phyloP scores from a whole-genome alignment of 2,113 vertebrate species.

The Chroicocephalus ridibundus region DNA sequence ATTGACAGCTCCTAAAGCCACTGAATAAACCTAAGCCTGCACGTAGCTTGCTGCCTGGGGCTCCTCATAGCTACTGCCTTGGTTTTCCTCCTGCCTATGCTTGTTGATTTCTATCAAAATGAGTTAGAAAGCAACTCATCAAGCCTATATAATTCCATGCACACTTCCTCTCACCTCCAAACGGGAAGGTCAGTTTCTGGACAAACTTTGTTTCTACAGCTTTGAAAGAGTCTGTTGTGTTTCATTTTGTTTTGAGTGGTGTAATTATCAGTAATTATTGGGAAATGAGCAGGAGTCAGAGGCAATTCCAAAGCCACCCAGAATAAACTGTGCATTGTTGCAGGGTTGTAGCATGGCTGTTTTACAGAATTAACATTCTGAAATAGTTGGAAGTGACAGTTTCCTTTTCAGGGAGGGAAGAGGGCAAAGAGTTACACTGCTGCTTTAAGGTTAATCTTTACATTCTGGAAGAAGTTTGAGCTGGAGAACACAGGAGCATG shows the following conservation, averaged over 20 bases:
- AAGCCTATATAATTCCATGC: constrained; percentile 56
- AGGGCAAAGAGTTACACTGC: constrained; percentile 18
- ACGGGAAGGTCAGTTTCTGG: constrained; percentile 71
- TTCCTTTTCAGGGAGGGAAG: constrained; percentile 48
- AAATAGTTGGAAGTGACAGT: constrained; percentile 70
- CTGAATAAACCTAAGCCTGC: constrained; percentile 19
- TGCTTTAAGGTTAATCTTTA: constrained; percentile 25
- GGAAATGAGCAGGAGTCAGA: constrained; percentile 75
- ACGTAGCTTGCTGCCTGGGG: constrained; percentile 24
- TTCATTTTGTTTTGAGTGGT: constrained; percentile 72
- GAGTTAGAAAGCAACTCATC: constrained; percentile 64
- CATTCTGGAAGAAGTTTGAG: neutral
- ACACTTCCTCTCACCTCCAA: constrained; percentile 75
- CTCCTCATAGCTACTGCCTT: constrained; percentile 14
- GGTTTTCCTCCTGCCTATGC: constrained; percentile 19
- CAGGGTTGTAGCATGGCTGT: constrained; percentile 13
- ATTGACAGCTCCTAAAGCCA: constrained; percentile 43
- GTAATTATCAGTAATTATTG: constrained; percentile 79
- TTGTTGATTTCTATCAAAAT: constrained; percentile 70
- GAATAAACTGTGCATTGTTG: constrained; percentile 74
- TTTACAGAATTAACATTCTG: constrained; percentile 67
- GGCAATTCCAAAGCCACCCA: constrained; percentile 73
- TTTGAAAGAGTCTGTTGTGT: constrained; percentile 72
- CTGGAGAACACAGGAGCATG: neutral
- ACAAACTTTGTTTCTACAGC: constrained; percentile 68